phyloP scores from a whole-genome alignment of 2,113 vertebrate species.

The Scartelaos histophorus region DNA sequence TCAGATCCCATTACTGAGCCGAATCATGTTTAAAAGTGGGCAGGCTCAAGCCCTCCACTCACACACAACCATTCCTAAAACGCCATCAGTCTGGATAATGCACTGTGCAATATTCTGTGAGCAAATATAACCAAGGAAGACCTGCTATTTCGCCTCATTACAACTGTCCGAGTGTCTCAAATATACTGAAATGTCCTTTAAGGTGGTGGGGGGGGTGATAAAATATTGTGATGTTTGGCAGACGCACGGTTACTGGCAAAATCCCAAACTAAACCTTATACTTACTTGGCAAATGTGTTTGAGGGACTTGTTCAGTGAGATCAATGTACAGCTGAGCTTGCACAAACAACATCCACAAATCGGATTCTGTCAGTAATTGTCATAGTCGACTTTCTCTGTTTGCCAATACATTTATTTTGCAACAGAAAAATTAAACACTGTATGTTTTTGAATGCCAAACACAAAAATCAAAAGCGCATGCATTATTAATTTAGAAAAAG shows the following conservation, averaged over 20 bases:
- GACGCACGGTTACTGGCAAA: neutral
- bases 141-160: neutral
- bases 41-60: neutral
- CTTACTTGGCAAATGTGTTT: neutral
- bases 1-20: slow-evolving; percentile 40
- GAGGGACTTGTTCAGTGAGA: neutral
- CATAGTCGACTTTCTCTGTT: neutral
- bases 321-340: neutral
- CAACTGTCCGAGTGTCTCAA: neutral
- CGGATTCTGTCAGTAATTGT: neutral
- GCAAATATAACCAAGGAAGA: slow-evolving; percentile 1
- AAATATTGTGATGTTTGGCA: neutral
- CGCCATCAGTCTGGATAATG: slow-evolving; percentile 1
- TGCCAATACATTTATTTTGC: slow-evolving; percentile 5
- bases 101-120: neutral
- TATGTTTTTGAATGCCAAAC: neutral
- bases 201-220: neutral
- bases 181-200: neutral
- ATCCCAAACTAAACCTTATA: neutral
- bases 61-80: slow-evolving; percentile 6
- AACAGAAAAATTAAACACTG: neutral
- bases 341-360: neutral
- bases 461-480: neutral
- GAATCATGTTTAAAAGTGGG: slow-evolving; percentile 34
- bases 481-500: slow-evolving; percentile 21